Percentiles rank a stretch among this genome's conserved stretches.
Conservation (phyloP, 2,888 invertebrate species). For the Pteria penguin region DNA sequence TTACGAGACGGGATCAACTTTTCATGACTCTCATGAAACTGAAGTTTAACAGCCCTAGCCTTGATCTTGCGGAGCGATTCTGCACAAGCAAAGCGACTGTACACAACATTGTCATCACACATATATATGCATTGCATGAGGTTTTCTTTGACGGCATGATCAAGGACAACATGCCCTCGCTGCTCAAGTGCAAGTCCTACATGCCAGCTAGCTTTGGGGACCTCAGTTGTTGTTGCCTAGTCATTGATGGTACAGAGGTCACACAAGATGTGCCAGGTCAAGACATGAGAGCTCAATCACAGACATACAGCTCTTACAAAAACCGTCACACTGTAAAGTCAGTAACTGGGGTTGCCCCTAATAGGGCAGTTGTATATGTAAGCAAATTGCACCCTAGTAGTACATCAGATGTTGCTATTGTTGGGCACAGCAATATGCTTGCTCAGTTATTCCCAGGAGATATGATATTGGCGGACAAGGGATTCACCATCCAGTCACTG, state of each 20-base stretch:
- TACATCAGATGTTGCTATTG: conserved; percentile 43
- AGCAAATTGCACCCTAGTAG: conserved; percentile 43
- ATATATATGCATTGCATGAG: background rate
- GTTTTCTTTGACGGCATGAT: conserved; percentile 4
- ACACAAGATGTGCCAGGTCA: conserved; percentile 17
- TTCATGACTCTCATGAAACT: conserved; percentile 4
- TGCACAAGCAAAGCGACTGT: conserved; percentile 13
- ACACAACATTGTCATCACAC: background rate
- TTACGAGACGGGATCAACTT: conserved; percentile 8
- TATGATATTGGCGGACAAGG: conserved; percentile 43
- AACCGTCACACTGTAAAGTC: conserved; percentile 13
- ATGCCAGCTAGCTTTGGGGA: conserved; percentile 15
- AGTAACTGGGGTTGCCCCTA: conserved; percentile 34
- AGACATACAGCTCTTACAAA: conserved; percentile 8
- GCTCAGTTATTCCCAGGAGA: conserved; percentile 36
- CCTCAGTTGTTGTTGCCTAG: conserved; percentile 11
- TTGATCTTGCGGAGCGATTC: conserved; percentile 19
- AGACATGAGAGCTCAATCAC: background rate
- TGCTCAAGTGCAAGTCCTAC: conserved; percentile 18
- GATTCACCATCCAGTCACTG: conserved; percentile 33
- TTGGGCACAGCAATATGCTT: conserved; percentile 43
- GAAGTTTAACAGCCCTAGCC: background rate
- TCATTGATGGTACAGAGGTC: conserved; percentile 19
- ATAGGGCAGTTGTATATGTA: conserved; percentile 43
- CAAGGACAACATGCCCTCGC: background rate